phyloP scores from a whole-genome alignment of 2,797 vertebrate genomes.

The Phrynocephalus forsythii region DNA sequence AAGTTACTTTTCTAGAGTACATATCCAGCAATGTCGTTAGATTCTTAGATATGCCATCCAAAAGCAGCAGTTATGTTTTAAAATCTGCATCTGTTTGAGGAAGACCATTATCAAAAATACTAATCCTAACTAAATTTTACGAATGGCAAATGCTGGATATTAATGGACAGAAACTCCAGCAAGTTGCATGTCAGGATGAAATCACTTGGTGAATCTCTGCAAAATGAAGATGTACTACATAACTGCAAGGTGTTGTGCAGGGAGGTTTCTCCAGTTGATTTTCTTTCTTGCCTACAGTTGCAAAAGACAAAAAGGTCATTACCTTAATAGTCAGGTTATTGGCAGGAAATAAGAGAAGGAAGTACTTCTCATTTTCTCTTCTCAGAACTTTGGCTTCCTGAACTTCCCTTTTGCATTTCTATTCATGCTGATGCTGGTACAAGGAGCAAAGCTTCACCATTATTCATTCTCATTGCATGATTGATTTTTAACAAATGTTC shows the following conservation, averaged over 20 bases:
- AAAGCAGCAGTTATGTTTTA: background rate
- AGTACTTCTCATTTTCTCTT: background rate
- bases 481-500: constrained; percentile 42
- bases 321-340: background rate
- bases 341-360: background rate
- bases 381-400: background rate
- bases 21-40: too few relatives aligned
- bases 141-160: too few relatives aligned
- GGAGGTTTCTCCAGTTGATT: too few relatives aligned
- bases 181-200: background rate
- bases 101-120: background rate
- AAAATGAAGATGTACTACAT: background rate
- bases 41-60: background rate
- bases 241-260: too few relatives aligned
- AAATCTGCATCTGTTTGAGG: background rate
- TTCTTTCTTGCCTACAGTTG: background rate
- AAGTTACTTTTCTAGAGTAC: too few relatives aligned
- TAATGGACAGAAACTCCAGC: background rate
- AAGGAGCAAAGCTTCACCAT: constrained; percentile 11
- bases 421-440: background rate
- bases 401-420: constrained; percentile 30
- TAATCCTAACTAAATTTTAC: too few relatives aligned
- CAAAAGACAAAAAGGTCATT: background rate
- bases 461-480: constrained; percentile 31
- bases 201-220: background rate